Percentiles rank a stretch among this genome's conserved stretches.
Evolutionary conservation across 2,797 vertebrate species (phyloP).

Genomic region (Alcedo atthis): DNA sequence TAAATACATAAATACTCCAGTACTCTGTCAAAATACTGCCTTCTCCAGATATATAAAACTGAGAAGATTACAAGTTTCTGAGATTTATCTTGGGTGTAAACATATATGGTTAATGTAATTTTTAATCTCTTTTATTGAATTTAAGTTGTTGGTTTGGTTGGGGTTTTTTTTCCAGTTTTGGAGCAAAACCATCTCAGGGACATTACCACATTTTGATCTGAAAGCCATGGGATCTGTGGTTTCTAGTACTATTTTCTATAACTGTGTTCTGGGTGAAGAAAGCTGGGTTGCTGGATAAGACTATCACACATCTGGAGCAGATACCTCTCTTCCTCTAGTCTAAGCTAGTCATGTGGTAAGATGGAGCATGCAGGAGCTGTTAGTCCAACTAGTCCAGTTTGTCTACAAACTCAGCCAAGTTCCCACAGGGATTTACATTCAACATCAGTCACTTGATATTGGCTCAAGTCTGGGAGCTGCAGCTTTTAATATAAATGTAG

Average conservation of each 20-base stretch:
- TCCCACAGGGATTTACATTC: neutral
- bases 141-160: neutral
- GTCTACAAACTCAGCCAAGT: neutral
- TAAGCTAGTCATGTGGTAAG: neutral
- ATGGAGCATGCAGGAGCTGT: too few relatives aligned
- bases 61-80: neutral
- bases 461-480: neutral
- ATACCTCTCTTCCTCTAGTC: neutral
- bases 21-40: neutral
- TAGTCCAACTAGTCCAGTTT: too few relatives aligned
- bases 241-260: neutral
- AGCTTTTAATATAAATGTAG: neutral
- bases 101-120: neutral
- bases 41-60: neutral
- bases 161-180: accelerated
- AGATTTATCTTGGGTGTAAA: neutral
- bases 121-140: neutral
- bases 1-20: neutral
- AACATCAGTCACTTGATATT: neutral
- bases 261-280: neutral
- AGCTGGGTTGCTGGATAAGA: neutral
- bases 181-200: neutral
- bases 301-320: neutral
- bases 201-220: neutral
- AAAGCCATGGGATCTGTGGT: neutral